Conservation (phyloP, 2,113 vertebrate genomes). For the Pelodiscus sinensis region DNA sequence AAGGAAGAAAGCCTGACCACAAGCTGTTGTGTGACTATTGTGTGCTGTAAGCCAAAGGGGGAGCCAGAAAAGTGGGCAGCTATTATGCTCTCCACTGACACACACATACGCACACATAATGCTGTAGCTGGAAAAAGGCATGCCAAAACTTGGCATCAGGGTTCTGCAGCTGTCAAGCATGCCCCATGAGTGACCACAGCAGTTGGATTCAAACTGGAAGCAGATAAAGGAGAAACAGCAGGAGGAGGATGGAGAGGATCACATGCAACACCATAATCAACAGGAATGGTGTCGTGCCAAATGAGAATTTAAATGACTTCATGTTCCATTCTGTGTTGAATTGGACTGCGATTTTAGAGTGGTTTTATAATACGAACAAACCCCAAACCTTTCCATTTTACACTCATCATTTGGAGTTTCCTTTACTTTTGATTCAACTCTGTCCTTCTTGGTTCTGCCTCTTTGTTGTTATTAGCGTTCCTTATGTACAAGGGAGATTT, state of each 20-base stretch:
- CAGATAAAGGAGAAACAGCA: conserved; percentile 10
- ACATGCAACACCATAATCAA: not conserved
- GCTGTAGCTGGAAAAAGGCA: not conserved
- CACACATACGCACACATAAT: not conserved
- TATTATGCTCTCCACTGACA: not conserved
- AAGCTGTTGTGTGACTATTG: not conserved
- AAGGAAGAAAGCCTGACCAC: not conserved
- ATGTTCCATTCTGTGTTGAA: not conserved
- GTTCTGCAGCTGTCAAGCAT: conserved; percentile 45
- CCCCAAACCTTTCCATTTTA: not conserved
- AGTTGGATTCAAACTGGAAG: conserved; percentile 4
- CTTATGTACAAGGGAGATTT: not conserved
- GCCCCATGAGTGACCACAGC: conserved; percentile 36
- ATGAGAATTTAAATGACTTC: not conserved
- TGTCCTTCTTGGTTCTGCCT: not conserved
- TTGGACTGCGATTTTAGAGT: not conserved
- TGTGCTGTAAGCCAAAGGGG: not conserved
- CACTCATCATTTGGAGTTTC: not conserved
- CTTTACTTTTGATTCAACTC: not conserved
- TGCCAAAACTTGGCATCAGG: conserved; percentile 51
- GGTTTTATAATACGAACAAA: not conserved
- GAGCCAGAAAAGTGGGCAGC: not conserved
- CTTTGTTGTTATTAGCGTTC: not conserved
- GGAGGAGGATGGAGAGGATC: not conserved
- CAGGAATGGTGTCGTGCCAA: not conserved